Evolutionary conservation across 2,888 invertebrate genomes (phyloP).

Genomic region (Sesia bembeciformis): DNA sequence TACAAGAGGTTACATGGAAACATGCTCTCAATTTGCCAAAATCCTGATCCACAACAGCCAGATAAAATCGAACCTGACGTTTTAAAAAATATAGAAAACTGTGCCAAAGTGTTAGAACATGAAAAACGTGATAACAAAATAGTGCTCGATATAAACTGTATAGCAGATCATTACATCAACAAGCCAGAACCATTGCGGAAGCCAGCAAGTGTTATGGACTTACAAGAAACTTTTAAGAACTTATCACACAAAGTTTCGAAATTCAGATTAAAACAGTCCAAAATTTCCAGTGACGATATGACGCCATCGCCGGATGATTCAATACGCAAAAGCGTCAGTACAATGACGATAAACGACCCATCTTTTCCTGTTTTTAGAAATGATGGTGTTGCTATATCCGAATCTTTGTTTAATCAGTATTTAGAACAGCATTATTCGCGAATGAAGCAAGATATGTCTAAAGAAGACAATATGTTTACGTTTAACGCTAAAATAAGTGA

Average conservation of each 20-base stretch:
- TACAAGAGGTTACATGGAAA: slow-evolving; percentile 83
- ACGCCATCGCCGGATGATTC: slow-evolving; percentile 41
- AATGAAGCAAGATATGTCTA: slow-evolving; percentile 55
- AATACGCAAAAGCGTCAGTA: slow-evolving; percentile 52
- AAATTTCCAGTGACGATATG: slow-evolving; percentile 36
- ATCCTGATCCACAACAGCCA: slow-evolving; percentile 74
- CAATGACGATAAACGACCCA: slow-evolving; percentile 85
- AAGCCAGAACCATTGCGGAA: slow-evolving; percentile 62
- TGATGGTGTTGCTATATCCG: slow-evolving; percentile 83
- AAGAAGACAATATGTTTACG: slow-evolving; percentile 59
- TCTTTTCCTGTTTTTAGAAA: slow-evolving; percentile 83
- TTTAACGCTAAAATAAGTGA: slow-evolving; percentile 51
- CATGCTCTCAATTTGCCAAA: slow-evolving; percentile 82
- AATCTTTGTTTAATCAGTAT: slow-evolving; percentile 80
- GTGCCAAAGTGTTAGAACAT: slow-evolving; percentile 37
- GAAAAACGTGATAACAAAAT: slow-evolving; percentile 53
- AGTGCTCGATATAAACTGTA: slow-evolving; percentile 51
- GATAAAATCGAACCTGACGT: slow-evolving; percentile 44
- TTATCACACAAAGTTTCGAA: slow-evolving; percentile 74
- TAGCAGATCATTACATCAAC: slow-evolving; percentile 64
- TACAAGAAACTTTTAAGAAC: slow-evolving; percentile 76
- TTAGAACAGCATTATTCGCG: slow-evolving; percentile 78
- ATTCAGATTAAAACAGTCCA: slow-evolving; percentile 53
- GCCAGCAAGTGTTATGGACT: slow-evolving; percentile 76
- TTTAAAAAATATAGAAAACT: slow-evolving; percentile 48